phyloP scores from a whole-genome alignment of 2,888 invertebrate genomes.

The Antheraea assamensis region DNA sequence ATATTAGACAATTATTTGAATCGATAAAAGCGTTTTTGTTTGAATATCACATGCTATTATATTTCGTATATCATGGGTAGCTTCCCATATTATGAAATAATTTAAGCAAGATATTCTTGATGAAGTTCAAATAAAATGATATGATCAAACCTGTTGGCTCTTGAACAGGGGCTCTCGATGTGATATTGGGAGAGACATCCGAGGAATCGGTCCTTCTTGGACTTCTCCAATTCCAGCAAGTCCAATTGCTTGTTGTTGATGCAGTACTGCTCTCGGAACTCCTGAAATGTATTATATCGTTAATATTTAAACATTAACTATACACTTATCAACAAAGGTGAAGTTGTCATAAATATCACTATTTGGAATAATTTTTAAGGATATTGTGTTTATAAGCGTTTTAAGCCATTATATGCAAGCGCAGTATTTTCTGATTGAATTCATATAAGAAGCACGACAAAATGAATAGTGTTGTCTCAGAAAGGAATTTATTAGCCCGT shows the following conservation, averaged over 20 bases:
- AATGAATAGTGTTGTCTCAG: neutral
- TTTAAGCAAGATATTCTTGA: neutral
- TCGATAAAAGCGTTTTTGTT: neutral
- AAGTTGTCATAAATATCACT: neutral
- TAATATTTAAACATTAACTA: neutral
- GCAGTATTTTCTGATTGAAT: neutral
- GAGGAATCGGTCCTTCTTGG: constrained; percentile 87
- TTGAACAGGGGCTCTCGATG: constrained; percentile 87
- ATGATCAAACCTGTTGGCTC: constrained; percentile 76
- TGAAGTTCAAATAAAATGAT: neutral
- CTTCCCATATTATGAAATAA: neutral
- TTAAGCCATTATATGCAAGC: neutral
- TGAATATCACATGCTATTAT: neutral
- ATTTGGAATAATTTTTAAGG: neutral
- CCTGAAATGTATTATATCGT: constrained; percentile 67
- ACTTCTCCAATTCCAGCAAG: constrained; percentile 86
- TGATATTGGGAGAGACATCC: constrained; percentile 90
- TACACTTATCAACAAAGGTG: neutral
- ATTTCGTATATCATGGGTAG: neutral
- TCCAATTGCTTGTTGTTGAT: constrained; percentile 95
- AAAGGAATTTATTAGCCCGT: neutral
- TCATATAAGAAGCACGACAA: neutral
- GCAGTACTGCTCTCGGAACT: constrained; percentile 97
- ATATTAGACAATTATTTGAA: neutral
- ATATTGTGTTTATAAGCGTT: neutral